Evolutionary conservation across 1,140 invertebrate genomes (phyloP), one percentile per base, ranked within the genome.

Genomic region (Nymphalis io): DNA sequence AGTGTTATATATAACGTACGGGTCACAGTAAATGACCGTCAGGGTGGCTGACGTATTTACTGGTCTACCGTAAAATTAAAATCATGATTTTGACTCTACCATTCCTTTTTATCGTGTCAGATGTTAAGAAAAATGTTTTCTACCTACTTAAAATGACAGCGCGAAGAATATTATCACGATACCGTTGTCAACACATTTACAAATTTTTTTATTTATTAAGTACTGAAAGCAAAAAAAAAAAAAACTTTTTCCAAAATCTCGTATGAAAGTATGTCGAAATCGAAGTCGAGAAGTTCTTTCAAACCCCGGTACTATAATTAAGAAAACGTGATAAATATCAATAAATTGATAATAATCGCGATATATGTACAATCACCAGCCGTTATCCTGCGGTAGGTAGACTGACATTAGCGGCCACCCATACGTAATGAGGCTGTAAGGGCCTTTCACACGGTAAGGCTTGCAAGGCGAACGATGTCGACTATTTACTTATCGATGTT

Each of bases 381-480:
- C 51, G 51, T 55, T 55, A 55, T 53, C 48, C 51, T 57, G 62
- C 62, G 59, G 42, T 44, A 60, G 60, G 44, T 61, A 60, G 62
- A 40, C 39, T 60, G 62, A 72, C 73, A 75, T 75, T 75, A 75
- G 70, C 66, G 73, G 69, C 73, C 73, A 75, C 73, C 73, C 73
- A 63, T 72, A 60, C 57, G 48, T 65, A 61, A 57, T 66, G n/a
- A 70, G 42, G 27, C 33, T 40, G 20, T 44, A 44, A 60, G 27
- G 51, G 51, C 13, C 51, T 55, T 55, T 55, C 51, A 27, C 51
- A 55, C 51, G 51, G 51, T 55, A n/a, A 18, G n/a, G n/a, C n/a
- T 44, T 44, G 40, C 13, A 4, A 16, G 13, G 12, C 12, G 20
- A 39, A 53, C 62, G 15, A 27, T 39, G 15, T 55, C 3, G 8